Evolutionary conservation across 2,113 vertebrate genomes (phyloP).

Genomic region (Cheirogaleus medius): DNA sequence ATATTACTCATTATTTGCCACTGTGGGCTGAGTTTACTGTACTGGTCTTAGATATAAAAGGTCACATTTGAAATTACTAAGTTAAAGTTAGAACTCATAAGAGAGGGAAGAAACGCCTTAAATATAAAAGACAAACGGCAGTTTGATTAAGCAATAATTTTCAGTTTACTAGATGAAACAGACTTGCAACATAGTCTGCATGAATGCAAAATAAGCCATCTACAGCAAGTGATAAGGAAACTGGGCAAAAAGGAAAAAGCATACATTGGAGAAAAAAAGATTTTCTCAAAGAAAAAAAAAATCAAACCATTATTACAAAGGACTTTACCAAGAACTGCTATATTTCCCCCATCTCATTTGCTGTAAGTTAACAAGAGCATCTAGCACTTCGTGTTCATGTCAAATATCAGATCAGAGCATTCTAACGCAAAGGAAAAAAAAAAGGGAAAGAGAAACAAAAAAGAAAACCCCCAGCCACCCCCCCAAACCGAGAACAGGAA

Average conservation of each 20-base stretch:
- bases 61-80: conserved; percentile 82
- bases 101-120: conserved; percentile 69
- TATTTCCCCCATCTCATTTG: conserved; percentile 81
- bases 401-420: conserved; percentile 83
- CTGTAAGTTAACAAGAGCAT: conserved; percentile 85
- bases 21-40: conserved; percentile 72
- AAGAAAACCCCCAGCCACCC: conserved; percentile 23
- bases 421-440: conserved; percentile 85
- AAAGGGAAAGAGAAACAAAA: conserved; percentile 30
- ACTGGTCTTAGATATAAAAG: conserved; percentile 80
- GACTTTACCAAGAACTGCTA: conserved; percentile 83
- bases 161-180: conserved; percentile 90
- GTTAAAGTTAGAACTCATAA: conserved; percentile 81
- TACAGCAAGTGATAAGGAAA: conserved; percentile 86
- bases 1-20: conserved; percentile 78
- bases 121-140: conserved; percentile 90
- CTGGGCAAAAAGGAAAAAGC: conserved; percentile 83
- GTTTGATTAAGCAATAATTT: conserved; percentile 89
- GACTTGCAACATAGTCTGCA: conserved; percentile 88
- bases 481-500: conserved; percentile 67
- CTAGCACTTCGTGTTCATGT: conserved; percentile 83
- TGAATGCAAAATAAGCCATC: conserved; percentile 89
- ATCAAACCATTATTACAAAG: conserved; percentile 84
- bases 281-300: conserved; percentile 81
- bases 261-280: conserved; percentile 81